Percentiles rank a stretch among this genome's conserved stretches.
Conservation (phyloP, 1,140 invertebrate species). For the Holotrichia oblita region DNA sequence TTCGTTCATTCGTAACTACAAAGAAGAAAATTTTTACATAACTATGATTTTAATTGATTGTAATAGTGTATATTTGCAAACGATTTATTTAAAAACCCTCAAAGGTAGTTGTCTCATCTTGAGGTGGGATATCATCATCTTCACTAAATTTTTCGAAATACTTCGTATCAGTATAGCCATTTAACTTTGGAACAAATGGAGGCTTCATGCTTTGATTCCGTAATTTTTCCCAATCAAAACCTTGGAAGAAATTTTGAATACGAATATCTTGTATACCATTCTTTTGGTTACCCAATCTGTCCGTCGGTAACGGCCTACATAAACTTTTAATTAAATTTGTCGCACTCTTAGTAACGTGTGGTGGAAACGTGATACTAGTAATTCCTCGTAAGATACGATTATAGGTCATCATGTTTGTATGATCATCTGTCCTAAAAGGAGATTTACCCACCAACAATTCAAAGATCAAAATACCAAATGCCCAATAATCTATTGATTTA, state of each 20-base stretch:
- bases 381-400: slow-evolving; percentile 93
- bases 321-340: slow-evolving; percentile 87
- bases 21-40: too few relatives aligned
- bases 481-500: slow-evolving; percentile 94
- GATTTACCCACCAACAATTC: slow-evolving; percentile 94
- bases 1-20: too few relatives aligned
- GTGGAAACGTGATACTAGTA: slow-evolving; percentile 87
- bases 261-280: slow-evolving; percentile 93
- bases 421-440: slow-evolving; percentile 86
- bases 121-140: slow-evolving; percentile 51
- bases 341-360: slow-evolving; percentile 80
- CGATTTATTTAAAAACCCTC: background rate
- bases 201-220: slow-evolving; percentile 47
- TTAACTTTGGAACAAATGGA: slow-evolving; percentile 51
- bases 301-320: slow-evolving; percentile 87
- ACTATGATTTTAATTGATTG: too few relatives aligned
- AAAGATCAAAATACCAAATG: slow-evolving; percentile 90
- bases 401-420: slow-evolving; percentile 96
- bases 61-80: too few relatives aligned
- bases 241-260: slow-evolving; percentile 81
- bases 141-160: slow-evolving; percentile 55
- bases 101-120: slow-evolving; percentile 48
- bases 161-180: slow-evolving; percentile 50
- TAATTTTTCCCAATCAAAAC: slow-evolving; percentile 54
- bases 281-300: slow-evolving; percentile 91